These are phyloP conservation scores for Zootermopsis nevadensis DNA, from an alignment of 2,888 invertebrate genomes.

Conservation along the genomic window DNA sequence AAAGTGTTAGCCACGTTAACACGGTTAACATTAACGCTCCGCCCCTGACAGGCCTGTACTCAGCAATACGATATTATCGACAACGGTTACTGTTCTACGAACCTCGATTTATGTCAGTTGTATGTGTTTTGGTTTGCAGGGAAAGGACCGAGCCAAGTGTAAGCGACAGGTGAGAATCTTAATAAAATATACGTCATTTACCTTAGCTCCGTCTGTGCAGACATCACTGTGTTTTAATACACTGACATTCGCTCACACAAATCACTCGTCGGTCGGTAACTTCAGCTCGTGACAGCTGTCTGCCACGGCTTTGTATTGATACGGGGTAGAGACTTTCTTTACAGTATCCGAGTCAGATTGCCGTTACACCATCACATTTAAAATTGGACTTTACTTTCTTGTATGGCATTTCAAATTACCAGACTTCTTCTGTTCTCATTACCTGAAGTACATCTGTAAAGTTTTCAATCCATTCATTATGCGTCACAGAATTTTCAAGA, in stretches of 20 bases:
- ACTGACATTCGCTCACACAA: no score
- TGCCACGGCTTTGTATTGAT: no score
- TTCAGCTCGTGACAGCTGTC: no score
- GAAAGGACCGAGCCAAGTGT: conserved; percentile 56
- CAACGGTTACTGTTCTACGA: no score
- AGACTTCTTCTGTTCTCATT: not conserved
- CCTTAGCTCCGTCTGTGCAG: not conserved
- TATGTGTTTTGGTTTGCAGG: not conserved
- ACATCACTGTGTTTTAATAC: not conserved
- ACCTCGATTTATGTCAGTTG: no score
- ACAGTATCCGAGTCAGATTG: not conserved
- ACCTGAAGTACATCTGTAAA: not conserved
- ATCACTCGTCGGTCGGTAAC: no score
- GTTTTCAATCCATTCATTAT: no score
- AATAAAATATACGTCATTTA: conserved; percentile 60
- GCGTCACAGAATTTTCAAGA: no score
- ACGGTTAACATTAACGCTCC: no score
- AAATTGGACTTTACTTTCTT: not conserved
- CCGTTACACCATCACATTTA: not conserved
- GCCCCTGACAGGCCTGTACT: no score
- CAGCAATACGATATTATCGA: no score
- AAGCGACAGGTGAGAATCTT: conserved; percentile 63
- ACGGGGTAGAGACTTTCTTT: not conserved
- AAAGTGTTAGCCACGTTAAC: no score
- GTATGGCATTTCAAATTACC: not conserved